phyloP scores from a whole-genome alignment of 2,888 invertebrate species.

The Spilosoma lubricipeda region DNA sequence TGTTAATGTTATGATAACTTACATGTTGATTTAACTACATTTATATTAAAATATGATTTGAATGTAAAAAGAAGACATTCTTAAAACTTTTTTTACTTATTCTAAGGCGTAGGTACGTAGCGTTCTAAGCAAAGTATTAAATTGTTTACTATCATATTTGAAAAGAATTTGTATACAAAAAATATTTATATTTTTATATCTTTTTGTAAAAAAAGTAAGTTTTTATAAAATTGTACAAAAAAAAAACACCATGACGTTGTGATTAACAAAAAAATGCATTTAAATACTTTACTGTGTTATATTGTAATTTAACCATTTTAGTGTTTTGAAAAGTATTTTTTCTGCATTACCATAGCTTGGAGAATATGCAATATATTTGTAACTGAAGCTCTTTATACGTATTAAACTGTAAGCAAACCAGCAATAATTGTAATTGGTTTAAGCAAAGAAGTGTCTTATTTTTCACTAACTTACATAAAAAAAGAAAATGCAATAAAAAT shows the following conservation, averaged over 20 bases:
- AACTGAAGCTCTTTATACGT: not conserved
- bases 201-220: too few relatives aligned
- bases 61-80: not conserved
- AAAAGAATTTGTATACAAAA: not conserved
- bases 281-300: not conserved
- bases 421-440: not conserved
- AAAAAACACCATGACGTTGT: too few relatives aligned
- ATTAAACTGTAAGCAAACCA: not conserved
- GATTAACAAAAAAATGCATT: too few relatives aligned
- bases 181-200: not conserved
- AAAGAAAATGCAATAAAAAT: not conserved
- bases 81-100: constrained; percentile 14
- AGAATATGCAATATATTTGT: not conserved
- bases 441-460: not conserved
- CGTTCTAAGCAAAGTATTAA: not conserved
- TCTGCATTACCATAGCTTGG: not conserved
- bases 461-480: not conserved
- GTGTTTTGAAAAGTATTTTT: not conserved
- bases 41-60: not conserved
- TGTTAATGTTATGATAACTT: not conserved
- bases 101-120: not conserved
- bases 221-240: too few relatives aligned
- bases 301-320: too few relatives aligned
- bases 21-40: not conserved
- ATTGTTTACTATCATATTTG: not conserved